Evolutionary conservation across 2,113 vertebrate species (phyloP), one percentile per base, ranked within the genome.

Genomic region (Microtus montanus): DNA sequence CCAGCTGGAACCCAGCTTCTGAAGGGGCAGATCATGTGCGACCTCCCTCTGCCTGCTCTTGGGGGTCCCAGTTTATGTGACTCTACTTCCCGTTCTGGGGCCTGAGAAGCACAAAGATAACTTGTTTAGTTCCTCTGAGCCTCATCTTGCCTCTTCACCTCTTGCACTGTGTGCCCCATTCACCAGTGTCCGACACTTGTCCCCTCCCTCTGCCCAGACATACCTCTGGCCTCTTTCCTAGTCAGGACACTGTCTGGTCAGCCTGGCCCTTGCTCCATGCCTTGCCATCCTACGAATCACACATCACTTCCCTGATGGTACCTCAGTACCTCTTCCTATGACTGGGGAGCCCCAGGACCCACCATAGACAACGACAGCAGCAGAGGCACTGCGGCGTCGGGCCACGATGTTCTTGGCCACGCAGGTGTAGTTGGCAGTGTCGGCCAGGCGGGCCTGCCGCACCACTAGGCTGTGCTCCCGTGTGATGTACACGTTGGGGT

Each of bases 381-480:
- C 99, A 0, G 99, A 99, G 86, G 98, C 94, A 52, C 99, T 99
- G 97, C 99, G 99, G 93, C 99, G 99, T 8, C 99, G 99, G 3
- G 99, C 99, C 14, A 99, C 99, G 0, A 99, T 99, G 98, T 99
- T 99, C 98, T 99, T 99, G 97, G 99, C 99, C 98, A 99, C 99
- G 0, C 99, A 99, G 74, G 99, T 99, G 98, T 99, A 99, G 99
- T 99, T 99, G 98, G 99, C 99, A 0, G 99, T 99, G 98, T 99
- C 99, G 0, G 99, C 99, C 97, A 99, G 98, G 15, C 99, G 99
- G 47, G 99, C 99, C 96, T 99, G 99, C 91, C 98, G 99, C 98
- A 99, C 99, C 98, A 99, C 98, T 90, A 99, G 99, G 98, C 99
- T 99, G 97, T 99, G 99, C 97, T 99, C 99, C 2, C 98, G 97